Base-by-base conservation (phyloP, 2,113 vertebrate genomes). In the Hassar affinis region DNA sequence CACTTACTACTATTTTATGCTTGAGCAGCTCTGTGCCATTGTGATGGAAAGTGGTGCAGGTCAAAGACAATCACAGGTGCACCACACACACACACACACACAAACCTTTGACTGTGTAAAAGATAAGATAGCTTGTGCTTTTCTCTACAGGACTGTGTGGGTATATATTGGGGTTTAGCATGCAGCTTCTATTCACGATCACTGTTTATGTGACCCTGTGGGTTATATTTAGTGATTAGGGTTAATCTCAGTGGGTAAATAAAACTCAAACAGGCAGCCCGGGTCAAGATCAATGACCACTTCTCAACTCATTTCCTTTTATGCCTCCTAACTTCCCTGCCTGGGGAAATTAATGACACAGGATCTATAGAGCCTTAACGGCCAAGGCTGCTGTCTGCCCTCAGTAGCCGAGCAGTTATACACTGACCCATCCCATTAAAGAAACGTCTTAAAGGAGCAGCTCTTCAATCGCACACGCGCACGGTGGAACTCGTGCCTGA, bases 1-100 rank as follows among this genome's bases (percentile, higher is more conserved):
- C 95, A 96, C 96, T 97, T 96, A 95, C 91, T 92, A 96, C 94
- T 94, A 94, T 97, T 98, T 96, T 95, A 96, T 96, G 95, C 95
- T 94, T 94, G 94, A 96, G 94, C 91, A 94, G 92, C 92, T 92
- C 90, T 92, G 92, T 91, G 89, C 92, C 92, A 90, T 93, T 94
- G 94, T 95, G 95, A 94, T 93, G 25, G 69, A 59, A 87, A 86
- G 86, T 93, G 89, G 89, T 89, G 91, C 88, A 83, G 87, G 92
- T 94, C 59, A 78, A 86, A 90, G 86, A 90, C 90, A 87, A 92
- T 89, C 92, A 88, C 91, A 95, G 94, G 94, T 95, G 91, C 91
- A 86, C 52, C 57, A 38, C 81, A 66, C 49, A 77, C 80, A 45
- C 72, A 77, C 64, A 45, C 61, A 47, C 66, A 54, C 75, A 54